phyloP scores from a whole-genome alignment of 2,888 invertebrate genomes.

The Lobophora halterata region DNA sequence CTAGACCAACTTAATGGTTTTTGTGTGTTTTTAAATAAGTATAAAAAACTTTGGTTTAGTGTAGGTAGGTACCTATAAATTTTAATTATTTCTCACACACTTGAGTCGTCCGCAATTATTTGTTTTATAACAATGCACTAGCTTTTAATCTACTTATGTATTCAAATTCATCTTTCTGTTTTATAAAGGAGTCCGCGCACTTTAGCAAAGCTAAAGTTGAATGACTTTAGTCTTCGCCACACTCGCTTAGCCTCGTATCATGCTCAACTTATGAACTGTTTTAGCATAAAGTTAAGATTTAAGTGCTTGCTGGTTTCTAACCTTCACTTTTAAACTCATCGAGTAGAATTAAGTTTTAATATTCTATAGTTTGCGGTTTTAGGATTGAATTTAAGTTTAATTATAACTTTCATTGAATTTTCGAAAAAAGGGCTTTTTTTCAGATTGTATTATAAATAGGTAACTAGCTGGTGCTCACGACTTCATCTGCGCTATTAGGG shows the following conservation, averaged over 20 bases:
- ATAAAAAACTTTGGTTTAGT: too few species aligned
- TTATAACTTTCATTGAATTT: too few species aligned
- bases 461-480: too few species aligned
- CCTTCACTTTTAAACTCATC: slow-evolving; percentile 31
- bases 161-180: slow-evolving; percentile 65
- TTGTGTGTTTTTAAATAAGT: too few species aligned
- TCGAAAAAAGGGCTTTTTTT: too few species aligned
- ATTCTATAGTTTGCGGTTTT: too few species aligned
- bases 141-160: slow-evolving; percentile 66
- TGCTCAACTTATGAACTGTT: slow-evolving; percentile 37
- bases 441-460: too few species aligned
- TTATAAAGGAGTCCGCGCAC: slow-evolving; percentile 55
- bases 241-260: slow-evolving; percentile 33
- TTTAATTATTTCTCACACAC: too few species aligned
- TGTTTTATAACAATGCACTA: slow-evolving; percentile 57
- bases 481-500: too few species aligned
- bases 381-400: too few species aligned
- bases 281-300: slow-evolving; percentile 38
- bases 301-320: slow-evolving; percentile 25
- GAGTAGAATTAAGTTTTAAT: slow-evolving; percentile 17
- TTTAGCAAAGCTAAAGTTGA: slow-evolving; percentile 54
- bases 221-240: slow-evolving; percentile 37
- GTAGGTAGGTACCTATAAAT: too few species aligned
- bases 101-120: slow-evolving; percentile 50
- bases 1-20: too few species aligned